Evolutionary conservation across 2,113 vertebrate species (phyloP).

Genomic region (Petrocephalus zakoni): DNA sequence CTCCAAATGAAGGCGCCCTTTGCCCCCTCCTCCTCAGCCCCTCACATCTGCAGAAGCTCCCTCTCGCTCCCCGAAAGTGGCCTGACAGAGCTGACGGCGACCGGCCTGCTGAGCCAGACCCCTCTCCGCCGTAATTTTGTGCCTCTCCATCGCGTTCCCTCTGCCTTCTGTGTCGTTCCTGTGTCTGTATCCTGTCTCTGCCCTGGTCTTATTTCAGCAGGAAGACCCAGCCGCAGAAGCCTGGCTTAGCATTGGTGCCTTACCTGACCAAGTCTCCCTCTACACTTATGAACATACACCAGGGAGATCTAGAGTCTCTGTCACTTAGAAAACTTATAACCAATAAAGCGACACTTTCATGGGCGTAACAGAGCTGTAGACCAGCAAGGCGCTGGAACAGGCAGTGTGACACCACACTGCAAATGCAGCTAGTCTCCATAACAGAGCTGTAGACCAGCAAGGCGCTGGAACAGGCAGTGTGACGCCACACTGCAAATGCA

Average conservation of each 20-base stretch:
- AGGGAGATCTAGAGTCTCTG: background rate
- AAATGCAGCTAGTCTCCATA: background rate
- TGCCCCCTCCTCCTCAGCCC: background rate
- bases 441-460: no score
- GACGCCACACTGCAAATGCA: no score
- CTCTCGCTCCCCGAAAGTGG: background rate
- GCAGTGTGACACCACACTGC: background rate
- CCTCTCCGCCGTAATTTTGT: background rate
- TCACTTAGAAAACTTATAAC: background rate
- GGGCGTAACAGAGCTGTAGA: background rate
- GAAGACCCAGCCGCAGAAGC: background rate
- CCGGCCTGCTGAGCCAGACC: background rate
- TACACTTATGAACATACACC: background rate
- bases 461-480: no score
- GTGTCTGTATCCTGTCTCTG: background rate
- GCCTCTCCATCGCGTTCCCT: background rate
- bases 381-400: background rate
- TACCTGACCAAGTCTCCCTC: background rate
- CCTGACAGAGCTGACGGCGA: background rate
- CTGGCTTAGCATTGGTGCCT: background rate
- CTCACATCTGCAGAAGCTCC: background rate
- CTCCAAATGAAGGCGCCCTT: background rate
- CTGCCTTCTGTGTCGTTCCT: background rate
- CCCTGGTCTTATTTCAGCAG: background rate
- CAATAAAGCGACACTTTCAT: background rate